These are phyloP conservation scores for Holocentrus rufus DNA, from an alignment of 2,797 vertebrate species.

Conservation along the genomic window DNA sequence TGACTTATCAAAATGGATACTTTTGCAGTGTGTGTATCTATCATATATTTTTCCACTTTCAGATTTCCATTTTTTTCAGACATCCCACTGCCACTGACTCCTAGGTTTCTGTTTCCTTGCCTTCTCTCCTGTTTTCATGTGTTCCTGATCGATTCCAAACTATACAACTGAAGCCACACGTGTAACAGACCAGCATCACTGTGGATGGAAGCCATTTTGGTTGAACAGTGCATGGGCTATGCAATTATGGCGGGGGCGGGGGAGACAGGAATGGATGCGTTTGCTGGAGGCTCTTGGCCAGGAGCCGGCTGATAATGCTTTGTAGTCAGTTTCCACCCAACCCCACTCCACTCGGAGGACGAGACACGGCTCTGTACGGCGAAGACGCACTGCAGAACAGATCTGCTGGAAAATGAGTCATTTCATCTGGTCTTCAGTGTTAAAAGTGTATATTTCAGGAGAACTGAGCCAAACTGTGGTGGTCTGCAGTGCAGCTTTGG, in stretches of 20 bases:
- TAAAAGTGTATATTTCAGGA: neutral
- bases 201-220: constrained; percentile 65
- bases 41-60: neutral
- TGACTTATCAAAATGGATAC: too few species aligned
- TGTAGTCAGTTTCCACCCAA: constrained; percentile 55
- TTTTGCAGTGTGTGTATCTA: too few species aligned
- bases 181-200: constrained; percentile 45
- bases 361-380: neutral
- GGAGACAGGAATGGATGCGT: constrained; percentile 38
- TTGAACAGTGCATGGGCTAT: constrained; percentile 55
- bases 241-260: constrained; percentile 62
- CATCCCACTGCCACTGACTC: neutral
- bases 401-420: neutral
- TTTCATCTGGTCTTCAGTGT: neutral
- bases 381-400: constrained; percentile 27
- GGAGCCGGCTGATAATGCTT: constrained; percentile 51
- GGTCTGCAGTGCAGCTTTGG: neutral
- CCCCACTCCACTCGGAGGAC: constrained; percentile 14
- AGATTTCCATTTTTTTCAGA: neutral
- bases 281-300: constrained; percentile 52
- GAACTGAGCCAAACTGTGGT: neutral
- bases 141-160: constrained; percentile 33
- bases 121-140: neutral
- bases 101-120: neutral
- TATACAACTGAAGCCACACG: constrained; percentile 30